Evolutionary conservation across 2,797 vertebrate species (phyloP), one percentile per base, ranked within the genome.

Genomic region (Champsocephalus esox): DNA sequence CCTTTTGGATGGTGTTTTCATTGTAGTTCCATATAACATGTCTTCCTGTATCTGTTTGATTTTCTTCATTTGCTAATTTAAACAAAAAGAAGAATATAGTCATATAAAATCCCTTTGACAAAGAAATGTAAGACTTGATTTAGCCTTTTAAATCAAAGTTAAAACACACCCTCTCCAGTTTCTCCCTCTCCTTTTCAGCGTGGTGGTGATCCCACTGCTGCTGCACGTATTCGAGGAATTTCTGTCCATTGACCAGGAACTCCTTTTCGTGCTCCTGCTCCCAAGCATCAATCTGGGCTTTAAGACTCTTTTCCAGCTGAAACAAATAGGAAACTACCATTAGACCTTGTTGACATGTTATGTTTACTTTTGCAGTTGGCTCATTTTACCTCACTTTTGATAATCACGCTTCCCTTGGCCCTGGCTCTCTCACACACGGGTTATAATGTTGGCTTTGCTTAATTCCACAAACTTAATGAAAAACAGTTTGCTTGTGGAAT

Each of bases 271-370:
- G 93, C 57, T 95, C 93, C 68, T 94, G 86, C 77, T 97, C 96
- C 97, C 97, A 99, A 5, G 32, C 75, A 54, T 96, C 96, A 13
- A 98, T 91, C 41, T 93, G 95, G 46, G 55, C 83, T 85, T 95
- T 97, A 85, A 99, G 88, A 79, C 86, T 94, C 64, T 97, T 98
- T 90, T 99, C 97, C 92, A 99, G 83, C 98, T 99, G 82, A 34
- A 75, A 79, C 6, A 74, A 51, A 69, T 1, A 66, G 12, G 1
- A 12, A 71, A 64, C 14, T n/a, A 2, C 0, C 0, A 28, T 24
- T 54, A 54, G 1, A 52, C n/a, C 6, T 21, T 12, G 9, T 46
- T 41, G 13, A 6, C 14, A 16, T 46, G 12, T 38, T n/a, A 21
- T 32, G 56, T 49, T 44, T 9, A 44, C 0, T n/a, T 8, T 60